phyloP scores from a whole-genome alignment of 2,797 vertebrate genomes.

The Lithobates pipiens region DNA sequence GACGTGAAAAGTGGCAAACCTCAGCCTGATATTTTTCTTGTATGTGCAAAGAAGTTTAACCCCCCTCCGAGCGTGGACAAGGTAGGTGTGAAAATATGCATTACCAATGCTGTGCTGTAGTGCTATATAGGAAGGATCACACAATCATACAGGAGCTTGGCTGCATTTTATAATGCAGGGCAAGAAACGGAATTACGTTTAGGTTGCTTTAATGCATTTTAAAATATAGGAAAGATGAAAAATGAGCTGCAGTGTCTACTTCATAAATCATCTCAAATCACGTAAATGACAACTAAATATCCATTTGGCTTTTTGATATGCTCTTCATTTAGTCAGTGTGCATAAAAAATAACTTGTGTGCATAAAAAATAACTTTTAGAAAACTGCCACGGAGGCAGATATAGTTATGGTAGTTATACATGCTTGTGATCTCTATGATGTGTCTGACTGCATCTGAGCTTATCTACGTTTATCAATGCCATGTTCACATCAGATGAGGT shows the following conservation, averaged over 20 bases:
- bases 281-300: background rate
- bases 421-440: no score
- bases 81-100: slow-evolving; percentile 71
- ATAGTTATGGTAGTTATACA: no score
- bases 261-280: background rate
- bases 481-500: background rate
- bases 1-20: slow-evolving; percentile 86
- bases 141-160: slow-evolving; percentile 14
- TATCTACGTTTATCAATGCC: background rate
- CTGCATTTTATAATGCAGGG: slow-evolving; percentile 9
- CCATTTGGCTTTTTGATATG: background rate
- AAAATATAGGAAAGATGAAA: background rate
- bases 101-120: background rate
- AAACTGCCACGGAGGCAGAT: no score
- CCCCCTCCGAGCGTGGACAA: slow-evolving; percentile 75
- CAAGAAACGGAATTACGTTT: background rate
- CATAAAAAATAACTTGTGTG: no score
- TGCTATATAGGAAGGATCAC: slow-evolving; percentile 10
- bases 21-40: slow-evolving; percentile 84
- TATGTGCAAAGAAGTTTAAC: slow-evolving; percentile 83
- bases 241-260: background rate
- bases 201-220: background rate
- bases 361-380: background rate
- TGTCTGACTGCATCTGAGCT: no score
- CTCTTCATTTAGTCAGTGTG: background rate